Evolutionary conservation across 2,888 invertebrate species (phyloP).

Genomic region (Octodonta nipae): DNA sequence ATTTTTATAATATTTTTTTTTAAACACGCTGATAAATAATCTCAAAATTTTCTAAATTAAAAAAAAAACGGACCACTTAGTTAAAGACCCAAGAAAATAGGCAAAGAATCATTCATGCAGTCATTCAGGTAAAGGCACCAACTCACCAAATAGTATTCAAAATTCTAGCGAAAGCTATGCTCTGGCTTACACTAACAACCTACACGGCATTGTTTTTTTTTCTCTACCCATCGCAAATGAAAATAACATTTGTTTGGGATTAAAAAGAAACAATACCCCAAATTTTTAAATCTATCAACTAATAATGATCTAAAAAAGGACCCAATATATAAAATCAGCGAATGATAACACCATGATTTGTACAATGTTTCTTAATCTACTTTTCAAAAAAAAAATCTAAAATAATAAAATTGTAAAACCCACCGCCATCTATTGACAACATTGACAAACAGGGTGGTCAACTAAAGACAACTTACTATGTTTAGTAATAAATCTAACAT

Average conservation of each 20-base stretch:
- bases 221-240: too few species aligned
- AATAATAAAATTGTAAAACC: slow-evolving; percentile 8
- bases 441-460: slow-evolving; percentile 18
- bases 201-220: too few species aligned
- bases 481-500: slow-evolving; percentile 6
- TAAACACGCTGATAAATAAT: too few species aligned
- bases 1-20: too few species aligned
- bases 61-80: too few species aligned
- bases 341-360: slow-evolving; percentile 19
- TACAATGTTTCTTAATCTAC: slow-evolving; percentile 20
- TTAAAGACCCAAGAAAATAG: too few species aligned
- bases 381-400: slow-evolving; percentile 11
- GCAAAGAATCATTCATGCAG: too few species aligned
- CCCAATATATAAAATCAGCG: slow-evolving; percentile 20
- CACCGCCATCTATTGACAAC: slow-evolving; percentile 21
- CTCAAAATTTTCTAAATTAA: too few species aligned
- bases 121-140: slow-evolving; percentile 15
- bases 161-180: slow-evolving; percentile 34
- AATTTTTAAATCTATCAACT: slow-evolving; percentile 17
- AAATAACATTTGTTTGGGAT: slow-evolving; percentile 5
- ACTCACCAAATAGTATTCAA: slow-evolving; percentile 26
- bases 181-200: slow-evolving; percentile 30
- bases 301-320: slow-evolving; percentile 15
- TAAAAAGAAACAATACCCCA: slow-evolving; percentile 7
- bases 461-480: slow-evolving; percentile 15